Base-by-base conservation (phyloP, 2,888 invertebrate genomes). In the Heliconius ismenius region DNA sequence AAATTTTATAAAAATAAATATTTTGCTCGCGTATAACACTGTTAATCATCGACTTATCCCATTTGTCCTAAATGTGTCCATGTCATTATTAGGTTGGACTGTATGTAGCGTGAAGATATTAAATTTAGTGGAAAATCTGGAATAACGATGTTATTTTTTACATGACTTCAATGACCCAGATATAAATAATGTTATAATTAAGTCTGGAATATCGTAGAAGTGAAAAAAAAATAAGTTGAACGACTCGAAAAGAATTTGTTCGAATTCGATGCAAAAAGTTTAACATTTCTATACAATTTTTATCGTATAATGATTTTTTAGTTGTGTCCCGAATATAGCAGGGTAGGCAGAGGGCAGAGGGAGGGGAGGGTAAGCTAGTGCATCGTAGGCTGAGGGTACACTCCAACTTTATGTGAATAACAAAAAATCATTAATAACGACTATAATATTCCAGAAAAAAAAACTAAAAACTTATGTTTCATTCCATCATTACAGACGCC, bases 121-220 rank as follows among this genome's bases (percentile, higher is more conserved):
- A 69, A 77, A 49, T 77, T 26, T 70, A 26, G 58, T 70, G 60
- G 24, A 68, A 73, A 69, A 70, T 70, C 65, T 65, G 49, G 43
- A 54, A 32, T 60, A 32, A 73, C 65, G 63, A 75, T 68, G 72
- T 64, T 64, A 75, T 75, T 77, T 68, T 68, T 68, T 73, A 63
- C 68, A 75, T 77, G 74, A 73, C 67, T 63, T 73, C 63, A 62
- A 67, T 68, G 79, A 79, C 77, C 79, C 75, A 74, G 54, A 77
- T 79, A 15, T 36, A 28, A 58, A 15, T 36, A 28, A 43, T 54
- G 60, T 77, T 75, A 67, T 74, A 77, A 74, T 68, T 60, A 54
- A 65, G 70, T 58, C 64, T 78, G 67, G 74, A 78, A 76, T 65
- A 70, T 65, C 6, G 60, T 10, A 43, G 74, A 26, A 74, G 39